Conservation (phyloP, 2,888 invertebrate genomes). For the Tryphoninae sp. region DNA sequence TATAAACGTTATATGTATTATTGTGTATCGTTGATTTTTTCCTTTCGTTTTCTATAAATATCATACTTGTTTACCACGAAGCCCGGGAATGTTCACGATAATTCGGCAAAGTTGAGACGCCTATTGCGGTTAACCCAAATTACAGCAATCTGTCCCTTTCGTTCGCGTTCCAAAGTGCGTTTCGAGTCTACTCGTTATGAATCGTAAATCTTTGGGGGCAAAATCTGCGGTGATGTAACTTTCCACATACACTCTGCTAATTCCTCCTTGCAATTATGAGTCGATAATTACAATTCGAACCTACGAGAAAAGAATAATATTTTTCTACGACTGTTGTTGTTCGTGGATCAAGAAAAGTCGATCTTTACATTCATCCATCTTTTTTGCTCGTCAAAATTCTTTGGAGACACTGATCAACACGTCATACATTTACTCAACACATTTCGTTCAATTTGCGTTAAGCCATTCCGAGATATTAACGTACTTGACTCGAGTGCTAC, state of each 20-base stretch:
- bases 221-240: conserved; percentile 45
- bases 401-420: not conserved
- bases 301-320: not conserved
- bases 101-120: not conserved
- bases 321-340: too few relatives aligned
- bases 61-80: conserved; percentile 10
- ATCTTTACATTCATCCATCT: too few relatives aligned
- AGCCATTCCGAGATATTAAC: too few relatives aligned
- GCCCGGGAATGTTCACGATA: not conserved
- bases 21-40: not conserved
- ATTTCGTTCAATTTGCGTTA: not conserved
- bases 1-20: conserved; percentile 69
- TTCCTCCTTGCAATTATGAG: not conserved
- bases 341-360: too few relatives aligned
- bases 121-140: not conserved
- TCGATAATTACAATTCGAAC: not conserved
- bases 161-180: not conserved
- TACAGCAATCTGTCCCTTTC: not conserved
- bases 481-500: too few relatives aligned
- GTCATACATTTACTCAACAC: too few relatives aligned
- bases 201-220: not conserved
- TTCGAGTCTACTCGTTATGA: not conserved
- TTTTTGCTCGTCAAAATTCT: not conserved
- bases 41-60: not conserved
- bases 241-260: conserved; percentile 14